Base-by-base conservation (phyloP, 2,113 vertebrate genomes). In the Neoarius graeffei region DNA sequence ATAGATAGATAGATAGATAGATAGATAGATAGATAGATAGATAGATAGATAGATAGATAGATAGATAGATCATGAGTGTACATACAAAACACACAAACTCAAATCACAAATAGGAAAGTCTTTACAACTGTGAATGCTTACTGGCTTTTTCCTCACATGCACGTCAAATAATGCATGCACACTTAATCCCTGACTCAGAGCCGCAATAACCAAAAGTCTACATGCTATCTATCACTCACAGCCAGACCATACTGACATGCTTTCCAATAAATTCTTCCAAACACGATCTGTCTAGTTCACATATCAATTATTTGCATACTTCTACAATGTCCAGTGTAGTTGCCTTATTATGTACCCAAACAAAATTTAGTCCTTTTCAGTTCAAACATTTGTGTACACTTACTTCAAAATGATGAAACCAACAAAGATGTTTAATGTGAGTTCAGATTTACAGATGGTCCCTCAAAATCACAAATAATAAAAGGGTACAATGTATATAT, bases 171-270 rank as follows among this genome's bases (percentile, higher is more conserved):
- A 76, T 50, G 48, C 8, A 9, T 48, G 71, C 8, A 76, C 42
- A 52, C 42, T 25, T 3, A 54, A 25, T 6, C 23, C 23, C 25
- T 56, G 14, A 80, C 25, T 80, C 25, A 27, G 50, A 27, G n/a
- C 52, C 27, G 76, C 23, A 54, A 54, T 79, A 54, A 10, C 56
- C 4, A 11, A 60, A 30, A 35, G 56, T 35, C 17, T 59, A 20
- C 27, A 48, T 76, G 13, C 74, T 48, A 23, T 59, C 25, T 56
- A 27, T 69, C 20, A 83, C 25, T 79, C 76, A n/a, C 42, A 54
- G 2, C 56, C 52, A 80, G 94, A 93, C 89, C 42, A 52, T 71
- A 73, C 66, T 85, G 82, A 73, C 35, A 48, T 69, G 48, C 81
- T 67, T 85, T 57, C 77, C 23, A 84, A 64, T 23, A 81, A 86